Percentiles rank a stretch among this genome's conserved stretches.
Conservation (phyloP, 2,113 vertebrate genomes). For the Monarcha castaneiventris region DNA sequence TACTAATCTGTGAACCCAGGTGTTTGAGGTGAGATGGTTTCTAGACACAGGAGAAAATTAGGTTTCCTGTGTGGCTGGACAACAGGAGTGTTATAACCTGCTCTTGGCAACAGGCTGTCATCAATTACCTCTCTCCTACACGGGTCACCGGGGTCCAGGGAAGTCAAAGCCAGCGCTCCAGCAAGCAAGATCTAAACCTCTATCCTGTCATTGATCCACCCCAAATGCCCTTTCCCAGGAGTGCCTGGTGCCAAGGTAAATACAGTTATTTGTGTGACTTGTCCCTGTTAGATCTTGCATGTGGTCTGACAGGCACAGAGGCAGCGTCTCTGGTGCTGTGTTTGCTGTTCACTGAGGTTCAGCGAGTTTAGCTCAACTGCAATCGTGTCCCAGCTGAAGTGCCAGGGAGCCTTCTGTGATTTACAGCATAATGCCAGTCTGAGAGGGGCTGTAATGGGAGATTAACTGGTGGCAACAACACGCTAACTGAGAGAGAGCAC, state of each 20-base stretch:
- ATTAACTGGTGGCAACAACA: background rate
- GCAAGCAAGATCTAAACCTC: conserved; percentile 3
- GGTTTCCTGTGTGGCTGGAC: background rate
- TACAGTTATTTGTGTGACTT: conserved; percentile 10
- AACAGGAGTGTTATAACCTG: background rate
- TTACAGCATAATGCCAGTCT: background rate
- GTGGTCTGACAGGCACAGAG: background rate
- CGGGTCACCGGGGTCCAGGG: rapidly evolving
- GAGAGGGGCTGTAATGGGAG: background rate
- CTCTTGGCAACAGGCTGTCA: background rate
- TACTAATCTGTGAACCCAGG: background rate
- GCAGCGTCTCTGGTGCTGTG: background rate
- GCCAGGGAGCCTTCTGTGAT: background rate
- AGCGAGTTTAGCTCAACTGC: background rate
- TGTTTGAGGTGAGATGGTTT: background rate
- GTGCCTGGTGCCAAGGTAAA: background rate
- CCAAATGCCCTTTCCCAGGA: background rate
- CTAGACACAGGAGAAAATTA: background rate
- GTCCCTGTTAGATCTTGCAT: background rate
- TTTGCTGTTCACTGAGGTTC: background rate
- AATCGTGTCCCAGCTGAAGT: background rate
- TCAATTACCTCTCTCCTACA: background rate
- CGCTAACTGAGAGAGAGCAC: background rate
- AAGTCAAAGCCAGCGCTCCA: background rate
- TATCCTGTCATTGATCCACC: background rate